These are phyloP conservation scores for Onthophagus sagittarius DNA, from an alignment of 2,888 invertebrate genomes.

Conservation along the genomic window DNA sequence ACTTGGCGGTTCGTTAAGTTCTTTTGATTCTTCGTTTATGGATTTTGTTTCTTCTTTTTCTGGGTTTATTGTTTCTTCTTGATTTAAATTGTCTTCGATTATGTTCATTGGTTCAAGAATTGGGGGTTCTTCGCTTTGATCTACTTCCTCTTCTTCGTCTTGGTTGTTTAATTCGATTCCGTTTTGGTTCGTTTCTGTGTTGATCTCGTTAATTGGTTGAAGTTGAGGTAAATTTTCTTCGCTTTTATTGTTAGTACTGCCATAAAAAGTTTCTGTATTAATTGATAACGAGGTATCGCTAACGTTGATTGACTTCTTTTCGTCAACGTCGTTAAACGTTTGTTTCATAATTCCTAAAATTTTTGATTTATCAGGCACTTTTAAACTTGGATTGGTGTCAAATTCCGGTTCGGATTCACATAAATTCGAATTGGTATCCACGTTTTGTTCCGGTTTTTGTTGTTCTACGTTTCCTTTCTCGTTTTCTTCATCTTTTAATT, in stretches of 20 bases:
- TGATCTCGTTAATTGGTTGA: not conserved
- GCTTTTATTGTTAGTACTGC: conserved; percentile 13
- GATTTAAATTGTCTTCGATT: not conserved
- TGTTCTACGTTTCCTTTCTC: conserved; percentile 7
- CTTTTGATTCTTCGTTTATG: not conserved
- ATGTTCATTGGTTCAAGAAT: not conserved
- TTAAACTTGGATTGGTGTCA: conserved; percentile 38
- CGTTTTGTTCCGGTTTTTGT: conserved; percentile 19
- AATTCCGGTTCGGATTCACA: conserved; percentile 33
- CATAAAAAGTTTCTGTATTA: conserved; percentile 24
- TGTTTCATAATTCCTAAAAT: conserved; percentile 59
- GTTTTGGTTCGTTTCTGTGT: conserved; percentile 15
- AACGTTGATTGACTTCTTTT: conserved; percentile 17
- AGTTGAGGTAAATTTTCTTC: conserved; percentile 15
- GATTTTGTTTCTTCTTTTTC: not conserved
- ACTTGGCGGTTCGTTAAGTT: not conserved
- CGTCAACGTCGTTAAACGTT: conserved; percentile 47
- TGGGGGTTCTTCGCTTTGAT: conserved; percentile 13
- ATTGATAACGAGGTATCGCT: conserved; percentile 15
- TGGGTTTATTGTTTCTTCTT: conserved; percentile 18
- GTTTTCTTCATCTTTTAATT: not conserved
- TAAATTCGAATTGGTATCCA: conserved; percentile 44
- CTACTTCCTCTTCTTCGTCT: conserved; percentile 4
- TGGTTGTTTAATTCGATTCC: conserved; percentile 13
- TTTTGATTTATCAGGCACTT: conserved; percentile 55